Conservation (phyloP, 2,797 vertebrate genomes). For the Syngnathus acus region DNA sequence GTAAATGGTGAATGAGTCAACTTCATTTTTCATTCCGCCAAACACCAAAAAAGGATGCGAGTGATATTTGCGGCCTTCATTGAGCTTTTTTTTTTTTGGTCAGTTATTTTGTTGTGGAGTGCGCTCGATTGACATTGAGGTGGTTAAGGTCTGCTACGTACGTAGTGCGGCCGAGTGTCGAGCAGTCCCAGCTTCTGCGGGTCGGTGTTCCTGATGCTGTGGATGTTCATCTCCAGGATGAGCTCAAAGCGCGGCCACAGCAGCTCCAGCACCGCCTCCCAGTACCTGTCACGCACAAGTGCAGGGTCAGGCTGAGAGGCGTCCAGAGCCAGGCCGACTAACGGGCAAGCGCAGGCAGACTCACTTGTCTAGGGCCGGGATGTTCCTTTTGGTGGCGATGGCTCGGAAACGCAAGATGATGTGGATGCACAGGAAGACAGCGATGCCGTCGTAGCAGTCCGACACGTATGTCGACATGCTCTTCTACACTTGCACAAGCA, state of each 20-base stretch:
- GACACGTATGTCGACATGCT: slow-evolving; percentile 82
- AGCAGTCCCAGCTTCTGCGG: slow-evolving; percentile 84
- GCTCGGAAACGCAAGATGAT: slow-evolving; percentile 83
- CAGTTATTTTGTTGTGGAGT: too few species aligned
- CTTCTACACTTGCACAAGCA: slow-evolving; percentile 64
- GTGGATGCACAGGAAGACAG: slow-evolving; percentile 88
- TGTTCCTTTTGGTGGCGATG: slow-evolving; percentile 80
- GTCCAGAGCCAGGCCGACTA: too few species aligned
- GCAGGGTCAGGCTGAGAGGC: not conserved
- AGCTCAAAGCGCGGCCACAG: slow-evolving; percentile 88
- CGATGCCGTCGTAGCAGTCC: slow-evolving; percentile 90
- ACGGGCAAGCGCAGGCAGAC: slow-evolving; percentile 6
- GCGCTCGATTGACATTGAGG: too few species aligned
- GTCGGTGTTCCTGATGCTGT: slow-evolving; percentile 87
- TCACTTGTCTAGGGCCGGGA: slow-evolving; percentile 86
- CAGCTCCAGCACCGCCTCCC: slow-evolving; percentile 83
- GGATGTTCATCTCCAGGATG: slow-evolving; percentile 89
- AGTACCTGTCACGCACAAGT: slow-evolving; percentile 71
- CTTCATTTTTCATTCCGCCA: too few species aligned
- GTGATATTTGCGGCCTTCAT: too few species aligned
- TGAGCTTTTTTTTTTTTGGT: too few species aligned
- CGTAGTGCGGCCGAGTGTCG: slow-evolving; percentile 88
- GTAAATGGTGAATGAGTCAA: too few species aligned
- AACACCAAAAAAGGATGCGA: too few species aligned
- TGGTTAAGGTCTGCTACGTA: slow-evolving; percentile 38